Conservation (phyloP, 2,888 invertebrate genomes). For the Tipula helvola region DNA sequence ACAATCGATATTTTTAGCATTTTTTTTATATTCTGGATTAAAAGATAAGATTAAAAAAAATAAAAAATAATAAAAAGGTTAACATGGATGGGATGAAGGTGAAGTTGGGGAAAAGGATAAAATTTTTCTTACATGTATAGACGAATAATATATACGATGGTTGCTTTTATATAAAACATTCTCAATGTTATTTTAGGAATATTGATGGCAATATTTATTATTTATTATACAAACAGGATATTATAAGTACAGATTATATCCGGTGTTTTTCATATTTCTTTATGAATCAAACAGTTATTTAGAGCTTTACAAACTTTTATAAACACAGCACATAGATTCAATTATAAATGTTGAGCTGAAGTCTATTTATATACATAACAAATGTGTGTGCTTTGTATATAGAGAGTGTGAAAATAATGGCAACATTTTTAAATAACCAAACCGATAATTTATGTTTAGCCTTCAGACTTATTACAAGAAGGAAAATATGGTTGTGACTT, state of each 20-base stretch:
- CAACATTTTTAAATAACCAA: too few species aligned
- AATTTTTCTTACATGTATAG: neutral
- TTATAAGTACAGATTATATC: neutral
- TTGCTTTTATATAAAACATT: neutral
- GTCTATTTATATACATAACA: neutral
- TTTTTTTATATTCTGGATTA: neutral
- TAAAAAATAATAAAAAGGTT: neutral
- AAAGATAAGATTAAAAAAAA: neutral
- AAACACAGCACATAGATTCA: neutral
- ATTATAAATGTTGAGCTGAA: neutral
- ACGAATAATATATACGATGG: neutral
- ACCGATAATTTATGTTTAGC: too few species aligned
- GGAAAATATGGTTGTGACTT: too few species aligned
- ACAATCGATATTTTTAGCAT: neutral
- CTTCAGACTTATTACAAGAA: too few species aligned
- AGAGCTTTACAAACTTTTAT: neutral
- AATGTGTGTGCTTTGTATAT: neutral
- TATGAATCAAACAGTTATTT: neutral
- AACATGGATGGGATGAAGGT: neutral
- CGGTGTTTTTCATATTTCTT: neutral
- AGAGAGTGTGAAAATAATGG: too few species aligned
- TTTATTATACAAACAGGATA: slow-evolving; percentile 4
- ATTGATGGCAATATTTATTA: neutral
- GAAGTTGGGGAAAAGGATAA: neutral
- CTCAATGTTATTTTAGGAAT: neutral